phyloP scores from a whole-genome alignment of 2,113 vertebrate species.

The Haemorhous mexicanus region DNA sequence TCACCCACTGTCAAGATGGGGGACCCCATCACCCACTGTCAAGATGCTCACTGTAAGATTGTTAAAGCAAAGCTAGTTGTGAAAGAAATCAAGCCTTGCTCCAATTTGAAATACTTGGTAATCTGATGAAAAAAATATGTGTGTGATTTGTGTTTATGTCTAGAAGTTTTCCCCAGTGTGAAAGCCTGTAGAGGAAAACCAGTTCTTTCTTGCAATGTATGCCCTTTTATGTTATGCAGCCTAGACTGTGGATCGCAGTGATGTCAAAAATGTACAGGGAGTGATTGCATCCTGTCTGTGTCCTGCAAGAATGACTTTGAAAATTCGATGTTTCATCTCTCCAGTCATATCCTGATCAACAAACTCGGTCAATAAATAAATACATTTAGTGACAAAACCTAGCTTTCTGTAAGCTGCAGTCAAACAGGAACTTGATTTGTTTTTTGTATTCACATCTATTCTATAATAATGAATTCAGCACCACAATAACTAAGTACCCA shows the following conservation, averaged over 20 bases:
- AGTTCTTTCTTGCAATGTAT: constrained; percentile 31
- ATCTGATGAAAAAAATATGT: background rate
- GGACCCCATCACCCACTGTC: background rate
- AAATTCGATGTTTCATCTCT: constrained; percentile 68
- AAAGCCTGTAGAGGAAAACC: constrained; percentile 48
- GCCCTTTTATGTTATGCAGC: constrained; percentile 61
- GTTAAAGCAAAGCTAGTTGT: background rate
- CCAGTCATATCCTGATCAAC: constrained; percentile 70
- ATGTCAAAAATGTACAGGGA: constrained; percentile 64
- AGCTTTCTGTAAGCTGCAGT: constrained; percentile 51
- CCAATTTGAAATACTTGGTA: background rate
- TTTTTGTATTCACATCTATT: constrained; percentile 59
- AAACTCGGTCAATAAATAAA: constrained; percentile 68
- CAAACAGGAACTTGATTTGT: constrained; percentile 64
- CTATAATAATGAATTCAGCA: constrained; percentile 42
- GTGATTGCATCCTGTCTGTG: constrained; percentile 57
- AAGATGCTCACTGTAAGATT: background rate
- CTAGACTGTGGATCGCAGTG: constrained; percentile 20
- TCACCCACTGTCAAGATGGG: background rate
- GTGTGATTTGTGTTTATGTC: constrained; percentile 45
- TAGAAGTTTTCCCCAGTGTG: constrained; percentile 30
- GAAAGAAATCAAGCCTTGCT: background rate
- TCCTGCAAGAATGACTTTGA: constrained; percentile 65
- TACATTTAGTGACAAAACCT: constrained; percentile 59
- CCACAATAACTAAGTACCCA: constrained; percentile 23